These are phyloP conservation scores for Polymixis flavicincta DNA, from an alignment of 2,888 invertebrate genomes.

Conservation along the genomic window DNA sequence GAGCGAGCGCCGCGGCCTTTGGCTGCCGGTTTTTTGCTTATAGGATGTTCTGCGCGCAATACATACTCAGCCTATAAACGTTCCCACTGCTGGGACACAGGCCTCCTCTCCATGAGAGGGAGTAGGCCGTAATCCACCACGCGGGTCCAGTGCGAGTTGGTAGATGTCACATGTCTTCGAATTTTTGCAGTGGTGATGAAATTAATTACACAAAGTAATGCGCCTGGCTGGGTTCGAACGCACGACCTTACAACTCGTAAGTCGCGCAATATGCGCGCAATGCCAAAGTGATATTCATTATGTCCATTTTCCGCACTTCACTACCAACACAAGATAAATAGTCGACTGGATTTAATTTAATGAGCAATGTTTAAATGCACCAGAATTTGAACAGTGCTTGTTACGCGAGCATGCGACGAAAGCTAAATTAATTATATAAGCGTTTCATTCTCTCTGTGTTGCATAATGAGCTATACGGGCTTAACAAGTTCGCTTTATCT, in stretches of 20 bases:
- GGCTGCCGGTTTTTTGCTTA: conserved; percentile 25
- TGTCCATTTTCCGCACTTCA: conserved; percentile 33
- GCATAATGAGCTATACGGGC: conserved; percentile 23
- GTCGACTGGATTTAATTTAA: conserved; percentile 35
- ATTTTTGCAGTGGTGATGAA: too few species aligned
- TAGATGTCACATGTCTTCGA: too few species aligned
- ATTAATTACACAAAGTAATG: too few species aligned
- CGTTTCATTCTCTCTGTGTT: conserved; percentile 40
- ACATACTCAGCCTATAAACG: too few species aligned
- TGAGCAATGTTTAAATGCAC: conserved; percentile 33
- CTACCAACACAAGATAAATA: conserved; percentile 24
- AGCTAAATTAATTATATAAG: conserved; percentile 42
- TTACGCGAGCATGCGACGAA: conserved; percentile 37
- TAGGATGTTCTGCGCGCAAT: conserved; percentile 30
- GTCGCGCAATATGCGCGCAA: too few species aligned
- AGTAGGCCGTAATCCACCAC: too few species aligned
- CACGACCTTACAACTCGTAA: too few species aligned
- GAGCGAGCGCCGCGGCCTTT: conserved; percentile 1
- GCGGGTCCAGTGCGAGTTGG: too few species aligned
- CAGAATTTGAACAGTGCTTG: conserved; percentile 32
- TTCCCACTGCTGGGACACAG: too few species aligned
- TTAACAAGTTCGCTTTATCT: conserved; percentile 34
- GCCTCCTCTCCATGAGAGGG: too few species aligned
- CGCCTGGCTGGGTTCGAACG: too few species aligned
- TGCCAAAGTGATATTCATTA: conserved; percentile 36